Base-by-base conservation (phyloP, 2,113 vertebrate genomes). In the Anolis carolinensis region DNA sequence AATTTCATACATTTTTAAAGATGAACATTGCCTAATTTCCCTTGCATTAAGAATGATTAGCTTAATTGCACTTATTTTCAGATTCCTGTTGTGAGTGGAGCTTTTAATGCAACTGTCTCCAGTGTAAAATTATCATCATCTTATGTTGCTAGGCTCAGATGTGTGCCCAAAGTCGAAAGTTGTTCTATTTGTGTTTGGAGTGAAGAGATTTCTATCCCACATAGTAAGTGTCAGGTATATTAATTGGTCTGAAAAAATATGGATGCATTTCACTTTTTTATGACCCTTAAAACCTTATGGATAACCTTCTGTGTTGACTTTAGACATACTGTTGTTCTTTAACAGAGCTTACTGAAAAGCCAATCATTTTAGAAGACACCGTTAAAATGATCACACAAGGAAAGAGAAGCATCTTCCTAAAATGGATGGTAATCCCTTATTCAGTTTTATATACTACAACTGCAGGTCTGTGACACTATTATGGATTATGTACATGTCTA, bases 111-210 rank as follows among this genome's bases (percentile, higher is more conserved):
- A 86, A 95, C 86, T 39, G 32, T 95, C 89, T 79, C 25, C 1
- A 82, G 88, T 77, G 59, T 94, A 93, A 93, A 91, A 39, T 34
- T 82, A 79, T 25, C 0, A 3, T 88, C 93, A 79, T 93, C 93
- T 30, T 94, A 94, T 7, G 3, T 90, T 44, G 52, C 91, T 89
- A 91, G 92, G 83, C 84, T 94, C 77, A 92, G 90, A 92, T 95
- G 94, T 65, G 21, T 81, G 74, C 74, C 44, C 68, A 86, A 75
- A 25, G 62, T 84, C 44, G 59, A 1, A 34, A 62, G 81, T 2
- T 74, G 81, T 50, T 94, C 92, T 86, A 88, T 94, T 86, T 95
- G 93, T 7, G 0, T 86, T 89, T 94, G 94, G 93, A 94, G 84
- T 73, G 82, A 87, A 81, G 92, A 95, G 6, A 91, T 91, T 89